These are phyloP conservation scores for Callionymus lyra DNA, from an alignment of 2,113 vertebrate genomes.

Conservation along the genomic window DNA sequence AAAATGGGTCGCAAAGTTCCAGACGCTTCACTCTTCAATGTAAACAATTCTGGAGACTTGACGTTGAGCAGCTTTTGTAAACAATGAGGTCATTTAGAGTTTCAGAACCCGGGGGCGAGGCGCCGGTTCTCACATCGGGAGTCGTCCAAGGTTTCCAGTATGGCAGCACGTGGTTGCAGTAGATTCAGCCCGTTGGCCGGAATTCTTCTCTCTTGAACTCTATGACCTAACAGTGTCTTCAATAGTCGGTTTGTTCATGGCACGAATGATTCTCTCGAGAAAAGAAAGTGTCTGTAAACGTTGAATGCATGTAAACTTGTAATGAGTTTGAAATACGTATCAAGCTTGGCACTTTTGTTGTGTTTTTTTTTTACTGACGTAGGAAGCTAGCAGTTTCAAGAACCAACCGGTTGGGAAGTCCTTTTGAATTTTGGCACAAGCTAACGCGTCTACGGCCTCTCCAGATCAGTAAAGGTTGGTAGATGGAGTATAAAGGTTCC, in stretches of 20 bases:
- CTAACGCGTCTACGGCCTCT: neutral
- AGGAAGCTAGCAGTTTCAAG: slow-evolving; percentile 1
- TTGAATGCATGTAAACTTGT: slow-evolving; percentile 62
- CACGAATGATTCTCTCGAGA: slow-evolving; percentile 10
- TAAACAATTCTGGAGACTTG: slow-evolving; percentile 48
- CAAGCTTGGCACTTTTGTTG: slow-evolving; percentile 56
- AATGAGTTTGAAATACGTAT: neutral
- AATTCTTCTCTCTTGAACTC: neutral
- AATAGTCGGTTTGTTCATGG: slow-evolving; percentile 21
- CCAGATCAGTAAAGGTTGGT: too few species aligned
- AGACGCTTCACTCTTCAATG: slow-evolving; percentile 27
- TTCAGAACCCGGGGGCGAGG: slow-evolving; percentile 13
- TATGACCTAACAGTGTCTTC: too few species aligned
- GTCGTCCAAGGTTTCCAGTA: slow-evolving; percentile 2
- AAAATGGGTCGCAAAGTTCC: neutral
- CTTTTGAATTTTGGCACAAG: slow-evolving; percentile 32
- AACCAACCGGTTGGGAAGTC: slow-evolving; percentile 23
- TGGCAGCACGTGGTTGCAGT: slow-evolving; percentile 18
- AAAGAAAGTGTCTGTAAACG: slow-evolving; percentile 59
- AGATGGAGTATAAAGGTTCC: too few species aligned
- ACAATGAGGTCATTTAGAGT: slow-evolving; percentile 45
- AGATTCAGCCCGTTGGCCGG: slow-evolving; percentile 9
- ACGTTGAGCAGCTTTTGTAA: slow-evolving; percentile 51
- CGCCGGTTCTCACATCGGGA: too few species aligned
- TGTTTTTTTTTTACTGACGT: slow-evolving; percentile 25